Conservation (phyloP, 1,140 invertebrate species). For the Hydropsyche tenuis region DNA sequence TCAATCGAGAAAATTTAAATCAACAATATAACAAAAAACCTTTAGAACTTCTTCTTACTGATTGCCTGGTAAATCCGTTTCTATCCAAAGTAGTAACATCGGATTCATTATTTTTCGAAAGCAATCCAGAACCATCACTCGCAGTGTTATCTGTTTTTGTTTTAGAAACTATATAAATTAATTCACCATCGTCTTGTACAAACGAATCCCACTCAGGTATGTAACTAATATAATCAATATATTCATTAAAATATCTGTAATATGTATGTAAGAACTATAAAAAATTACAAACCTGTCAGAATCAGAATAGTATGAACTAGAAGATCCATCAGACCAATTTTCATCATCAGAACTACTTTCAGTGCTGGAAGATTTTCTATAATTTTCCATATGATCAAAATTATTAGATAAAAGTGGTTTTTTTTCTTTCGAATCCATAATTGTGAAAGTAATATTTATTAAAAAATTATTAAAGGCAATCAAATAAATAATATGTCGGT, state of each 20-base stretch:
- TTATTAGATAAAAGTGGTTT: slow-evolving; percentile 42
- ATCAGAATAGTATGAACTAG: slow-evolving; percentile 47
- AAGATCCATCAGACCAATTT: slow-evolving; percentile 45
- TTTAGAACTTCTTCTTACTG: slow-evolving; percentile 46
- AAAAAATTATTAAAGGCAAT: too few relatives aligned
- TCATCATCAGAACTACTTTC: slow-evolving; percentile 44
- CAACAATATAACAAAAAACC: slow-evolving; percentile 18
- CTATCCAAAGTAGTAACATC: slow-evolving; percentile 30
- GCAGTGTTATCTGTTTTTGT: slow-evolving; percentile 35
- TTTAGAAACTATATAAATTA: slow-evolving; percentile 62
- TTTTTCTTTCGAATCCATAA: slow-evolving; percentile 42
- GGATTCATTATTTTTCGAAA: slow-evolving; percentile 18
- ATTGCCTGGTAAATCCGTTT: slow-evolving; percentile 46
- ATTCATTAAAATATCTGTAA: too few relatives aligned
- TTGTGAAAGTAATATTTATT: neutral
- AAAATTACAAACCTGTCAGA: slow-evolving; percentile 45
- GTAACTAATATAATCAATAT: slow-evolving; percentile 64
- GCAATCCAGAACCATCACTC: slow-evolving; percentile 7
- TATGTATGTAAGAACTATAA: too few relatives aligned
- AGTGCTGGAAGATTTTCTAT: slow-evolving; percentile 20
- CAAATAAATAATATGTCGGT: too few relatives aligned
- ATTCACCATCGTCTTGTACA: slow-evolving; percentile 64
- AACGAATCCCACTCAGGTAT: slow-evolving; percentile 70
- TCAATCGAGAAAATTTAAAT: neutral
- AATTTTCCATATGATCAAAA: neutral